phyloP scores from a whole-genome alignment of 1,140 invertebrate genomes.

The Aethina tumida region DNA sequence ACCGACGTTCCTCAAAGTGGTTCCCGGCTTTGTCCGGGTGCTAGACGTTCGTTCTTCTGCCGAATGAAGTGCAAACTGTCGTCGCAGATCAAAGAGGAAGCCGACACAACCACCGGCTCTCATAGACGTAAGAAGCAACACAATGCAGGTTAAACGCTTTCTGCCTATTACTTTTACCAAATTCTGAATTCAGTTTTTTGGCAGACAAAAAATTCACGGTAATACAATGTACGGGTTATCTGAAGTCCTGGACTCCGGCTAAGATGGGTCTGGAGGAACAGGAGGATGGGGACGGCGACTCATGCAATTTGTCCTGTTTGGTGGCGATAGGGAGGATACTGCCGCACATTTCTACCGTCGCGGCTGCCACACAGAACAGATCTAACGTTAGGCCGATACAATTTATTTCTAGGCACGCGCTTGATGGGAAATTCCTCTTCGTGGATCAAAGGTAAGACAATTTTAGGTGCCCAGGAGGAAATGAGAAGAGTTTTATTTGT shows the following conservation, averaged over 20 bases:
- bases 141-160: conserved; percentile 39
- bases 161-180: background rate
- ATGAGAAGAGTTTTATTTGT: conserved; percentile 13
- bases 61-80: conserved; percentile 74
- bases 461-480: background rate
- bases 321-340: conserved; percentile 70
- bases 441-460: conserved; percentile 63
- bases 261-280: conserved; percentile 60
- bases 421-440: conserved; percentile 97
- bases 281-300: conserved; percentile 59
- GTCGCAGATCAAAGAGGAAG: conserved; percentile 62
- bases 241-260: conserved; percentile 82
- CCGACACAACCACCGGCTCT: conserved; percentile 50
- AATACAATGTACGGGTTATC: conserved; percentile 82
- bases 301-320: conserved; percentile 73
- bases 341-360: conserved; percentile 41
- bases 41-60: conserved; percentile 85
- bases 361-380: conserved; percentile 30
- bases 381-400: conserved; percentile 47
- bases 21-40: conserved; percentile 73
- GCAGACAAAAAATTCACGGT: conserved; percentile 68
- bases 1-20: conserved; percentile 68
- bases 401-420: conserved; percentile 80
- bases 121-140: conserved; percentile 57
- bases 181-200: conserved; percentile 15